phyloP scores from a whole-genome alignment of 2,888 invertebrate species.

The Tethea ocularis region DNA sequence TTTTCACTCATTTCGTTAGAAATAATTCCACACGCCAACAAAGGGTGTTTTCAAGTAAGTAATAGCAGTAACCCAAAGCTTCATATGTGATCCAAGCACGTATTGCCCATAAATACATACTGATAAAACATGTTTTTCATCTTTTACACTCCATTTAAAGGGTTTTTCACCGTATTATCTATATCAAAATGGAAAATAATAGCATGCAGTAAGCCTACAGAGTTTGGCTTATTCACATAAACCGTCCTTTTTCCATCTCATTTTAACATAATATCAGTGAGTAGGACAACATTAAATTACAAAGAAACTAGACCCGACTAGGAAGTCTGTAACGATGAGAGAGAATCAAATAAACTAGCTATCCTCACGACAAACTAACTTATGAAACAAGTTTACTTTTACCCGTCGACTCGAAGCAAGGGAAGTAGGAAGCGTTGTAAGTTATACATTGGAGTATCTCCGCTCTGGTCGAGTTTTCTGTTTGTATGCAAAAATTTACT shows the following conservation, averaged over 20 bases:
- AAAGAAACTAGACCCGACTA: background rate
- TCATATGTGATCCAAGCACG: conserved; percentile 1
- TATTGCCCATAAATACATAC: background rate
- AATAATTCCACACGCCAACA: background rate
- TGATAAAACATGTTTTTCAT: background rate
- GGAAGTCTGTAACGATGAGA: background rate
- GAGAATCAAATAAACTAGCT: conserved; percentile 28
- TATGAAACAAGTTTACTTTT: conserved; percentile 24
- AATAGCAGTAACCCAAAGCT: background rate
- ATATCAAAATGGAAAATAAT: background rate
- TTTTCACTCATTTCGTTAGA: background rate
- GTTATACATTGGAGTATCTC: conserved; percentile 14
- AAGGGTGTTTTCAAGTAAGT: background rate
- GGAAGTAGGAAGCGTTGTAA: conserved; percentile 19
- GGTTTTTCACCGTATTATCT: background rate
- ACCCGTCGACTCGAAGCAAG: conserved; percentile 14
- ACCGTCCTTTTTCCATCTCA: background rate
- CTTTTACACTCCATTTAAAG: background rate
- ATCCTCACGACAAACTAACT: conserved; percentile 26
- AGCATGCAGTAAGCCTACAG: background rate
- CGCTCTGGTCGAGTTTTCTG: background rate
- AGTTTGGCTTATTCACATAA: background rate
- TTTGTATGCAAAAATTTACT: conserved; percentile 2
- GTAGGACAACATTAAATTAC: background rate
- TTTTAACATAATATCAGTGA: background rate